A percentile compares a stretch with the other conserved stretches of the same genome.
phyloP scores from a whole-genome alignment of 1,140 invertebrate species.

The silkworm (Bombyx mori) region ASM3026992v2 NC_085116.1:9059501-9060000 shows the following conservation, averaged over 20 bases:
- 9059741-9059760: conserved; percentile 32
- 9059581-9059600: conserved; percentile 34
- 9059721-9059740: conserved; percentile 70
- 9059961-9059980: no score
- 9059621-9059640: conserved; percentile 32
- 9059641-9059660: conserved; percentile 55
- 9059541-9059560: not conserved
- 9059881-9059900: no score
- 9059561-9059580: conserved; percentile 25
- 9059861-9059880: no score
- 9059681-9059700: conserved; percentile 70
- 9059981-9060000: no score
- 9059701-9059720: conserved; percentile 72
- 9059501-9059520: not conserved
- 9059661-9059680: conserved; percentile 70
- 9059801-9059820: no score
- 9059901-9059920: no score
- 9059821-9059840: no score
- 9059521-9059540: no score
- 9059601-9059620: conserved; percentile 27
- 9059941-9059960: no score
- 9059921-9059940: no score
- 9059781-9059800: no score
- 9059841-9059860: no score
- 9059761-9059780: not conserved